Evolutionary conservation across 2,888 invertebrate genomes (phyloP).

Genomic region (Ochlodes sylvanus): DNA sequence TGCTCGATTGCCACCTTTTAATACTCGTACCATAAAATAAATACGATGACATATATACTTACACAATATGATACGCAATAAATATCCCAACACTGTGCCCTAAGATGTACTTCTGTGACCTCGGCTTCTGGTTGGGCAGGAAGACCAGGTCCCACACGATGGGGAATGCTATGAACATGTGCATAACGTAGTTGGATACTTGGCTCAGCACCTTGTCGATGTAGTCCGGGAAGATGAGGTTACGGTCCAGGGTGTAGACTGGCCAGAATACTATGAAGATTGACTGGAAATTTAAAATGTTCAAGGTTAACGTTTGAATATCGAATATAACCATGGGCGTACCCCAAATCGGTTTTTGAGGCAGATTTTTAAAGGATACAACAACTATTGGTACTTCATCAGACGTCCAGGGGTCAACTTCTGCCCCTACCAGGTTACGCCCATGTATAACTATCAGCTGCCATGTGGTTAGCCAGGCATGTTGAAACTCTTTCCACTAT

Average conservation of each 20-base stretch:
- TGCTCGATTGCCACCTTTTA: too few species aligned
- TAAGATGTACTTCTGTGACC: constrained; percentile 54
- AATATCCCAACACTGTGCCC: constrained; percentile 49
- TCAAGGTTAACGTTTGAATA: too few species aligned
- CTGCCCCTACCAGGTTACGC: too few species aligned
- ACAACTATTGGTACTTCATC: too few species aligned
- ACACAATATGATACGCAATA: constrained; percentile 61
- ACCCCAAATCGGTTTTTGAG: too few species aligned
- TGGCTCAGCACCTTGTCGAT: constrained; percentile 59
- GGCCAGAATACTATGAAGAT: constrained; percentile 68
- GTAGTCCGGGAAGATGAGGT: constrained; percentile 62
- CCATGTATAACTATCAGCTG: too few species aligned
- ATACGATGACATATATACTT: constrained; percentile 53
- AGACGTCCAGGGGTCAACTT: too few species aligned
- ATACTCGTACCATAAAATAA: too few species aligned
- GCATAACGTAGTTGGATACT: constrained; percentile 67
- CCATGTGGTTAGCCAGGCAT: too few species aligned
- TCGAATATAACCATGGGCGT: too few species aligned
- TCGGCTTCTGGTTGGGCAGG: constrained; percentile 56
- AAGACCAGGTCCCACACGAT: constrained; percentile 61
- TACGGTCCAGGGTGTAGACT: constrained; percentile 61
- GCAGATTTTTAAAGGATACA: too few species aligned
- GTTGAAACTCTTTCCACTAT: too few species aligned
- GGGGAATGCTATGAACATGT: constrained; percentile 62
- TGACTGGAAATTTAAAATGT: constrained; percentile 54